Evolutionary conservation across 2,797 vertebrate genomes (phyloP), one percentile per base, ranked within the genome.

Genomic region (Agapornis canus): DNA sequence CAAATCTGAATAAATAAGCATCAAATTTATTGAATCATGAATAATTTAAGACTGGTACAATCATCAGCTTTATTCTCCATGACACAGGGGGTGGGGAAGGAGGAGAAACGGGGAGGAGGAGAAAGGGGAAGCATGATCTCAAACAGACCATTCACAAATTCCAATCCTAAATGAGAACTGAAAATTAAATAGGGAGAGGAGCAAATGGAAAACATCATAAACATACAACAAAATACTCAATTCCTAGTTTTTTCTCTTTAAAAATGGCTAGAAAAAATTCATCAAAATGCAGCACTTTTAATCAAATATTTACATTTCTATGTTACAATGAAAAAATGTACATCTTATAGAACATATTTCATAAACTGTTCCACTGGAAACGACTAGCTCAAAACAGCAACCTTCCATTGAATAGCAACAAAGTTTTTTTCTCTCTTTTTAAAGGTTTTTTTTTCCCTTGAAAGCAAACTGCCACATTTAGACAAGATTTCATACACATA

Each of bases 31-130:
- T 99, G 98, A 98, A 98, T 99, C 98, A 98, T 99, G 99, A 98
- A 99, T 99, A 99, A 99, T 98, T 99, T 99, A 99, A 99, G 99
- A 99, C 99, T 98, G 98, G 98, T 99, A 99, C 99, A 99, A 99
- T 99, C 98, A 99, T 99, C 98, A 98, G 98, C 97, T 98, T 98
- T 98, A 97, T 98, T 98, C 96, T 98, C 97, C 95, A 96, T 98
- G 97, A 98, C 95, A 92, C 63, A 35, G 22, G 14, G 93, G 92
- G 49, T 1, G 21, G 77, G 94, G 49, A 60, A 86, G 66, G 82
- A 65, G 72, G 52, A 71, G 81, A 86, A 88, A 91, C 0, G 3
- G 65, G 83, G 43, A 82, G 19, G 86, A 79, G 48, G 92, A 95
- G 80, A 86, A 92, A 85, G 77, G 87, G 72, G 86, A 94, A 89